Evolutionary conservation across 2,113 vertebrate genomes (phyloP), one percentile per base, ranked within the genome.

Genomic region (Hepsetus odoe): DNA sequence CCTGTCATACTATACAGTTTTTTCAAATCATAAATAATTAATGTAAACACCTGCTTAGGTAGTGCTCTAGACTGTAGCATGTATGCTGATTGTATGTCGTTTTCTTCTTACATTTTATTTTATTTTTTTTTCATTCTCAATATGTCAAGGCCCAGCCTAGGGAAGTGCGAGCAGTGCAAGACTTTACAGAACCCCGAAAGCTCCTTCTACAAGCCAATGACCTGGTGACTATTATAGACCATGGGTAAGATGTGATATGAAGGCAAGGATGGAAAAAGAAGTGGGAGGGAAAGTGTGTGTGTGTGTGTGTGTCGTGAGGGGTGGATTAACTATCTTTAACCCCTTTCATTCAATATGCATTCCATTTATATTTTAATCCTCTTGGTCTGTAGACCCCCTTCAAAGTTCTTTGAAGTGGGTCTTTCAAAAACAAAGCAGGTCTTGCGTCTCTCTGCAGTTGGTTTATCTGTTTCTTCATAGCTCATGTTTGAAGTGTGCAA

Each of bases 181-280:
- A 95, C 8, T 91, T 95, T 30, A 58, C 66, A 1, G 94, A 96
- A 64, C 83, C 91, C n/a, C 91, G 94, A 0, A 93, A 94, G 79
- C 90, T 97, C 18, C 49, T 78, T 0, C 86, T 97, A 44, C 87
- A 88, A 53, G 77, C 88, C 0, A 92, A 90, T 2, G 95, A 97
- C 67, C 22, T 84, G 7, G 88, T 97, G 84, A 96, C 94, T 0
- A 55, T 96, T 77, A 90, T 96, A 44, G 94, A 97, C 30, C 91
- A 93, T n/a, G 84, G 93, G 92, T 93, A 87, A 86, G 91, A 79
- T 62, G 65, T 53, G 49, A 5, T 70, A 22, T 9, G 59, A 13
- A 18, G 20, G 62, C 33, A 51, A 51, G 24, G 28, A 13, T 7
- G 58, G 5, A 28, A 42, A 55, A 26, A 14, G 44, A 30, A 30